A percentile compares a stretch with the other conserved stretches of the same genome.
Conservation (phyloP, 2,888 invertebrate genomes). For the Hoplodrina blanda region DNA sequence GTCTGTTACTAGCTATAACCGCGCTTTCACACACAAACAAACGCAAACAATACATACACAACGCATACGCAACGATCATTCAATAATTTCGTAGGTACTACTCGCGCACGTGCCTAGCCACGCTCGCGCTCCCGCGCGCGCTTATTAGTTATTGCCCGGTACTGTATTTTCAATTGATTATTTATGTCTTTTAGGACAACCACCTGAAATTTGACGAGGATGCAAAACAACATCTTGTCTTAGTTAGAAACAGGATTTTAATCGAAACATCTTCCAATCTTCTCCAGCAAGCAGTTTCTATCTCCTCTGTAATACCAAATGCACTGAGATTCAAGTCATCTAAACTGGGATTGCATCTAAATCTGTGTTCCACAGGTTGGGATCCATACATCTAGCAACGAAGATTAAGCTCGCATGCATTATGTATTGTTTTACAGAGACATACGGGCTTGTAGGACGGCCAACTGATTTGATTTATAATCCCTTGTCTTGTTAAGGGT, state of each 20-base stretch:
- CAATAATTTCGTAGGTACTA: too few species aligned
- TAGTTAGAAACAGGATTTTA: background rate
- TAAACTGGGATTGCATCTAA: conserved; percentile 47
- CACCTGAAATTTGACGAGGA: too few species aligned
- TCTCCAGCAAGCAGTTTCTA: background rate
- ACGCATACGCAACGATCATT: too few species aligned
- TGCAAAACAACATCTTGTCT: too few species aligned
- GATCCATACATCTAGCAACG: conserved; percentile 33
- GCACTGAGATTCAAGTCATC: conserved; percentile 39
- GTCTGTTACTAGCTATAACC: too few species aligned
- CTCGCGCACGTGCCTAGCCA: too few species aligned
- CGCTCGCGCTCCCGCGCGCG: too few species aligned
- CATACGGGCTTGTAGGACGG: conserved; percentile 10
- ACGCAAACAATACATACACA: too few species aligned
- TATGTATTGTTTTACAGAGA: conserved; percentile 54
- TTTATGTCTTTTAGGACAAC: too few species aligned
- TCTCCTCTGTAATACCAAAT: conserved; percentile 32
- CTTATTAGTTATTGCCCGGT: too few species aligned
- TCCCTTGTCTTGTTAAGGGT: conserved; percentile 29
- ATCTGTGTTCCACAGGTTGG: conserved; percentile 61
- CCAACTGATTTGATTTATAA: conserved; percentile 55
- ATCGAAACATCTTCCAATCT: background rate
- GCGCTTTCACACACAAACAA: too few species aligned
- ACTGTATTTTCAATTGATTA: too few species aligned
- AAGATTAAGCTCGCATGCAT: conserved; percentile 63